phyloP scores from a whole-genome alignment of 2,888 invertebrate species.

The Tinea semifulvella region DNA sequence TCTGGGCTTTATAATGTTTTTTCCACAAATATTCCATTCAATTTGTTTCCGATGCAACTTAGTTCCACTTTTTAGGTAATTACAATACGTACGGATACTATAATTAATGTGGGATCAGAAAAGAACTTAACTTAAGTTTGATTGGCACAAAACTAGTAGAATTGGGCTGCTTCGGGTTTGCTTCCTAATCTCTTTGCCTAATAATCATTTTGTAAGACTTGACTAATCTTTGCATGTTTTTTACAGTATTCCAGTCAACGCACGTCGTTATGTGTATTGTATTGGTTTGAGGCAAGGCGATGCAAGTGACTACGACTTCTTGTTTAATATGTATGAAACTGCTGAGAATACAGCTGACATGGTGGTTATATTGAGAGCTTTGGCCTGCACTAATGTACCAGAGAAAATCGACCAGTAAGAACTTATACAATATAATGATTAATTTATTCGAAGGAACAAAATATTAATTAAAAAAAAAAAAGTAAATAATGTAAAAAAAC shows the following conservation, averaged over 20 bases:
- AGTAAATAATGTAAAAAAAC: too few relatives aligned
- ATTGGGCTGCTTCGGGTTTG: neutral
- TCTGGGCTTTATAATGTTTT: too few relatives aligned
- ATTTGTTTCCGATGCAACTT: too few relatives aligned
- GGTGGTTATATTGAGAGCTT: slow-evolving; percentile 63
- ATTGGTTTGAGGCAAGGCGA: slow-evolving; percentile 67
- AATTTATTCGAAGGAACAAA: too few relatives aligned
- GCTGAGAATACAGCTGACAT: slow-evolving; percentile 70
- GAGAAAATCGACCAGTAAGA: slow-evolving; percentile 35
- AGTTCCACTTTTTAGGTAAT: too few relatives aligned
- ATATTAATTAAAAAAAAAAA: too few relatives aligned
- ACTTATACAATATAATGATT: too few relatives aligned
- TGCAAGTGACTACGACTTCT: slow-evolving; percentile 68
- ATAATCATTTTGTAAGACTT: neutral
- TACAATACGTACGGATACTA: too few relatives aligned
- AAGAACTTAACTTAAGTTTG: too few relatives aligned
- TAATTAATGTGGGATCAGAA: too few relatives aligned
- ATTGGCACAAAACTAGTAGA: too few relatives aligned
- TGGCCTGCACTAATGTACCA: slow-evolving; percentile 42
- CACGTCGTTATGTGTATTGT: slow-evolving; percentile 72
- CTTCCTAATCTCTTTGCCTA: neutral
- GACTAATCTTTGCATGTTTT: neutral
- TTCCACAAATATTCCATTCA: too few relatives aligned
- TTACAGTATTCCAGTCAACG: slow-evolving; percentile 65
- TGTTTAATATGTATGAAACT: slow-evolving; percentile 63